Conservation (phyloP, 2,113 vertebrate species). For the Sprattus sprattus region DNA sequence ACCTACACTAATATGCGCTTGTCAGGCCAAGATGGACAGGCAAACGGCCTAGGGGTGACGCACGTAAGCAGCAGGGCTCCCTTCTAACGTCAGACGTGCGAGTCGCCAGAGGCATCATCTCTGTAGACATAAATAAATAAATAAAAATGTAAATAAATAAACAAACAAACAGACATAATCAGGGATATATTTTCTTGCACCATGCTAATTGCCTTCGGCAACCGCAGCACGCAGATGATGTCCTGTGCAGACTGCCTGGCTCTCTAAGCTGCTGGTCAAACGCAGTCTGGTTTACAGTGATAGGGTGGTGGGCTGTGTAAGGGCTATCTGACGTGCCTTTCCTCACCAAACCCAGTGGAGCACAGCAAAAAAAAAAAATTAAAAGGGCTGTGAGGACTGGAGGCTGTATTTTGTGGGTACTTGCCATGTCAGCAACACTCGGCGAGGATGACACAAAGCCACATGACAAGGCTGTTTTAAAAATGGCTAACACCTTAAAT, state of each 20-base stretch:
- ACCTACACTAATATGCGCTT: neutral
- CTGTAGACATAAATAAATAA: conserved; percentile 9
- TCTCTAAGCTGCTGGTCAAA: neutral
- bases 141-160: conserved; percentile 4
- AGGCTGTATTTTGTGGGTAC: neutral
- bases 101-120: neutral
- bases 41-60: neutral
- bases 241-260: neutral
- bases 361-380: neutral
- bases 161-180: neutral
- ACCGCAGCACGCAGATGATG: neutral
- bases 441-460: neutral
- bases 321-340: too few species aligned
- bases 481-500: neutral
- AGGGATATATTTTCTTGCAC: neutral
- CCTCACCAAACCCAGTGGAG: neutral
- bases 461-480: neutral
- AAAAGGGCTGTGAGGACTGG: too few species aligned
- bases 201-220: neutral
- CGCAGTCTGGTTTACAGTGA: too few species aligned
- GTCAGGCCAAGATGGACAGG: neutral
- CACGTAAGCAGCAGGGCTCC: neutral
- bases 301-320: neutral
- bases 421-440: neutral
- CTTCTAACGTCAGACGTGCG: neutral